Conservation (phyloP, 2,797 vertebrate species). For the Pangasius krempfi region DNA sequence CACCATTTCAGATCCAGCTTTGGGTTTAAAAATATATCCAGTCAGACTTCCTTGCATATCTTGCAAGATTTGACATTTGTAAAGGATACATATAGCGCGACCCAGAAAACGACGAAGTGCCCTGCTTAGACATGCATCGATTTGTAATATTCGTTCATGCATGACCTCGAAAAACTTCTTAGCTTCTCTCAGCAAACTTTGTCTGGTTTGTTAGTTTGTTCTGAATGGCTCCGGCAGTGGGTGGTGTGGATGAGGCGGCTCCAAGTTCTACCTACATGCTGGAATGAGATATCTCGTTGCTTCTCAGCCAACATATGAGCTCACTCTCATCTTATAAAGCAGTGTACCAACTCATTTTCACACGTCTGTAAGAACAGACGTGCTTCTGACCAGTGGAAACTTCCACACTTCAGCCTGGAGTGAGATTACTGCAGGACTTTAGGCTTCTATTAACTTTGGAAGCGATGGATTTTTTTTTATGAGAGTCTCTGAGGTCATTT, state of each 20-base stretch:
- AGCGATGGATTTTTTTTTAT: constrained; percentile 24
- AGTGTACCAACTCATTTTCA: constrained; percentile 51
- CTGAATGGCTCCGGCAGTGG: constrained; percentile 57
- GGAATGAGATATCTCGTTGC: constrained; percentile 47
- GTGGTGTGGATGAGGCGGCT: constrained; percentile 67
- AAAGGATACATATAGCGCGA: constrained; percentile 24
- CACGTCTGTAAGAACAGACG: constrained; percentile 46
- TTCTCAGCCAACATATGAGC: constrained; percentile 33
- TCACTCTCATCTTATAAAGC: constrained; percentile 35
- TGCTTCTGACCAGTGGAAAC: constrained; percentile 45
- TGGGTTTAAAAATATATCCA: constrained; percentile 23
- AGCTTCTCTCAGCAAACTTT: constrained; percentile 20
- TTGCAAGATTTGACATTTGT: constrained; percentile 25
- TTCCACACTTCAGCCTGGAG: constrained; percentile 36
- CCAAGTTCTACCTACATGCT: constrained; percentile 58
- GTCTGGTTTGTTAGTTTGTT: constrained; percentile 12
- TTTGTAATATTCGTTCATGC: constrained; percentile 20
- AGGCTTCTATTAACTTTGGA: constrained; percentile 33
- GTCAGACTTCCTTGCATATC: constrained; percentile 19
- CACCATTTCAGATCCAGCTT: background rate
- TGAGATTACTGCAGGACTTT: constrained; percentile 52
- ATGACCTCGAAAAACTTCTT: constrained; percentile 21
- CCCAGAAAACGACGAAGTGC: constrained; percentile 10
- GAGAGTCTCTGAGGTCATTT: constrained; percentile 9
- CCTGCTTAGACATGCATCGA: constrained; percentile 27